phyloP scores from a whole-genome alignment of 2,113 vertebrate genomes.

The Erythrolamprus reginae region DNA sequence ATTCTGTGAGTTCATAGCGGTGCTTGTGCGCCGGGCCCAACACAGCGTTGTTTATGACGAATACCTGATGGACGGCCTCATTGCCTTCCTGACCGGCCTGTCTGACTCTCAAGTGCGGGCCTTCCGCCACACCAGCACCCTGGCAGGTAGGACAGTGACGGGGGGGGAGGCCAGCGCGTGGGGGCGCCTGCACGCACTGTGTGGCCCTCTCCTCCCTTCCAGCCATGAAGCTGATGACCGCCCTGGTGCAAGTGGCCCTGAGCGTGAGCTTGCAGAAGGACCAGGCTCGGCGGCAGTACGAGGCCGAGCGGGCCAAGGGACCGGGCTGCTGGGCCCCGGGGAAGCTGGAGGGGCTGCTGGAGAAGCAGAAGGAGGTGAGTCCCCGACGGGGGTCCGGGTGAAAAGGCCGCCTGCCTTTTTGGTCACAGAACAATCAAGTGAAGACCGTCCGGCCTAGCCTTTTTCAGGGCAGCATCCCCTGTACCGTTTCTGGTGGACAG shows the following conservation, averaged over 20 bases:
- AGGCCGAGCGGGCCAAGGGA: constrained; percentile 57
- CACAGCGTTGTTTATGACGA: constrained; percentile 80
- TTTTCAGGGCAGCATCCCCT: not conserved
- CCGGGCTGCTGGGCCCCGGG: constrained; percentile 48
- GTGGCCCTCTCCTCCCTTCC: not conserved
- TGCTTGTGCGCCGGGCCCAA: constrained; percentile 73
- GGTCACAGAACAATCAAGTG: not conserved
- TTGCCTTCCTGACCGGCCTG: constrained; percentile 80
- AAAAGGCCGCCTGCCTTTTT: not conserved
- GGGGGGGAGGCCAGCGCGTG: not conserved
- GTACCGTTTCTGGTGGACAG: not conserved
- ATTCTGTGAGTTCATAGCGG: constrained; percentile 74
- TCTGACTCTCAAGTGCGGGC: constrained; percentile 88
- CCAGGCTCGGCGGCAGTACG: constrained; percentile 60
- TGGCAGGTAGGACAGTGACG: constrained; percentile 72
- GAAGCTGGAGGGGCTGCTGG: constrained; percentile 56
- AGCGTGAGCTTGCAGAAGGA: constrained; percentile 57
- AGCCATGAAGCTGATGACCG: constrained; percentile 70
- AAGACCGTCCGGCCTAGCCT: not conserved
- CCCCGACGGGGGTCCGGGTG: too few species aligned
- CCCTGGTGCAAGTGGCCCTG: constrained; percentile 57
- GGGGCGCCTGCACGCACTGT: not conserved
- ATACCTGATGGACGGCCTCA: constrained; percentile 75
- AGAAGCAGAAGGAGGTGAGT: constrained; percentile 59
- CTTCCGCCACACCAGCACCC: constrained; percentile 87